A percentile compares a stretch with the other conserved stretches of the same genome.
Evolutionary conservation across 2,797 vertebrate genomes (phyloP).

Genomic region (Heteromormyrus szaboi): DNA sequence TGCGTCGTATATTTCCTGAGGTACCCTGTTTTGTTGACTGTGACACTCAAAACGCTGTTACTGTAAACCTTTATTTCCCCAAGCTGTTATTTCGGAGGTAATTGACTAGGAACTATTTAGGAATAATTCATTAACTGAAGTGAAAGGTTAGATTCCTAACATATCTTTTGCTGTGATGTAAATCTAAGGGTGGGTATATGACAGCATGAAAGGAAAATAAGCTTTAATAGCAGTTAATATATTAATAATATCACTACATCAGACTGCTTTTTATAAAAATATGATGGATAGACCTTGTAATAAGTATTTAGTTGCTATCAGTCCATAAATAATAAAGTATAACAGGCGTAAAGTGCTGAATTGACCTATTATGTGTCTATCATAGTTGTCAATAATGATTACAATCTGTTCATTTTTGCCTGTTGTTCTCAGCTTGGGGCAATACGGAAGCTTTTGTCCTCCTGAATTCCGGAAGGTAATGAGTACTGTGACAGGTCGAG

Average conservation of each 20-base stretch:
- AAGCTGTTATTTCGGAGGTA: not conserved
- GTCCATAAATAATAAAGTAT: not conserved
- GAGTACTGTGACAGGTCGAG: not conserved
- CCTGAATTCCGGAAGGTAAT: not conserved
- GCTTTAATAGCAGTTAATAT: not conserved
- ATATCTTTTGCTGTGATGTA: not conserved
- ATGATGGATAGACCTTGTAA: not conserved
- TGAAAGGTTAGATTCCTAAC: not conserved
- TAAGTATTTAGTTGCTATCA: not conserved
- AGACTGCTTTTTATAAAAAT: not conserved
- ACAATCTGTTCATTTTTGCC: not conserved
- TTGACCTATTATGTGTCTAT: not conserved
- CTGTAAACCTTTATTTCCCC: not conserved
- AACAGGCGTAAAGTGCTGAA: not conserved
- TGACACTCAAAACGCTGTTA: not conserved
- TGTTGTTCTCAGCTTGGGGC: not conserved
- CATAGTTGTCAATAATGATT: not conserved
- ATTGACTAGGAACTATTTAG: not conserved
- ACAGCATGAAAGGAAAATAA: not conserved
- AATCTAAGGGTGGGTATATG: not conserved
- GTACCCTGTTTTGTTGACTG: not conserved
- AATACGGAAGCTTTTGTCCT: not conserved
- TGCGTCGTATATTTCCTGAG: not conserved
- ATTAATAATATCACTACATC: not conserved
- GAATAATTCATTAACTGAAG: not conserved